These are phyloP conservation scores for Gambusia yucatana DNA, from an alignment of 2,797 vertebrate species.

Conservation along the genomic window DNA sequence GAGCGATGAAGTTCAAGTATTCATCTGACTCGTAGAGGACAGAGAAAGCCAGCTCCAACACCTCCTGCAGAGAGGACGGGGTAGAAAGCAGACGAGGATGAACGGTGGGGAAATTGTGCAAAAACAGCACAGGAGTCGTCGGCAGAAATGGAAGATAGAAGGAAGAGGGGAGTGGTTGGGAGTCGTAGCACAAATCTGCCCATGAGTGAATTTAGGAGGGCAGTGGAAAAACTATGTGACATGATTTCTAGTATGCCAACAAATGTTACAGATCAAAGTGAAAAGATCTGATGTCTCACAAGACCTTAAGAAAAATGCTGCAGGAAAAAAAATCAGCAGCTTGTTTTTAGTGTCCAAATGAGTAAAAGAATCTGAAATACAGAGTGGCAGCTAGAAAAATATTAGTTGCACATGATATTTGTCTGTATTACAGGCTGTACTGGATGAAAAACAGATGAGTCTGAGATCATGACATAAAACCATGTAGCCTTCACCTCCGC, in stretches of 20 bases:
- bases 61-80: slow-evolving; percentile 84
- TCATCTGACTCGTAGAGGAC: slow-evolving; percentile 97
- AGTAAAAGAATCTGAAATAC: background rate
- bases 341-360: background rate
- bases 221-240: slow-evolving; percentile 8
- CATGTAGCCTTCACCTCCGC: background rate
- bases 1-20: slow-evolving; percentile 98
- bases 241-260: background rate
- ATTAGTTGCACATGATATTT: background rate
- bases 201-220: background rate
- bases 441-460: background rate
- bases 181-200: background rate
- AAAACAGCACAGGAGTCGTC: slow-evolving; percentile 18
- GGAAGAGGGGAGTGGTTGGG: background rate
- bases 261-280: background rate
- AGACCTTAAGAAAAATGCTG: background rate
- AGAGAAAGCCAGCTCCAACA: slow-evolving; percentile 97
- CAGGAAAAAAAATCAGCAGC: background rate
- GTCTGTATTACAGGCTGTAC: too few species aligned
- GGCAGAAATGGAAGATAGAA: slow-evolving; percentile 21
- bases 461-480: background rate
- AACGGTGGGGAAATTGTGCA: slow-evolving; percentile 10
- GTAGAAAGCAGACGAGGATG: slow-evolving; percentile 18
- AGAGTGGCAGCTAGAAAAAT: background rate
- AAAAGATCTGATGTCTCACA: background rate